Conservation (phyloP, 2,888 invertebrate genomes). For the Agrochola macilenta region DNA sequence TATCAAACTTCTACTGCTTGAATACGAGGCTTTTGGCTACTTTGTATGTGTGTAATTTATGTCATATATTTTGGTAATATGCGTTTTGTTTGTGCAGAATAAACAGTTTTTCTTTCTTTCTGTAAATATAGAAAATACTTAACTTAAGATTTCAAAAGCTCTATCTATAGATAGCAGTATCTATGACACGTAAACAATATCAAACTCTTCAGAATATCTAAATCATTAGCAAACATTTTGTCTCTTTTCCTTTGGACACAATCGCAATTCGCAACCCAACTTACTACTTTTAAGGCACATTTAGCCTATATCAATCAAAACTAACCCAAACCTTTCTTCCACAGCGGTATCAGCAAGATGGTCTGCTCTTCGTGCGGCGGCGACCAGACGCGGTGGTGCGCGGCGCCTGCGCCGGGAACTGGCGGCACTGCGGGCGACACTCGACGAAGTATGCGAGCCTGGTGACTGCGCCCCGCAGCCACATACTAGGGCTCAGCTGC, state of each 20-base stretch:
- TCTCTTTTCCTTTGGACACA: too few species aligned
- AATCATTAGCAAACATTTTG: too few species aligned
- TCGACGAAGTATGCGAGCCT: conserved; percentile 91
- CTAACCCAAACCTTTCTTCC: conserved; percentile 31
- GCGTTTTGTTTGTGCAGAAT: too few species aligned
- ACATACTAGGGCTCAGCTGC: conserved; percentile 87
- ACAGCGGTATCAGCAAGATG: conserved; percentile 88
- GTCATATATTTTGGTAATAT: too few species aligned
- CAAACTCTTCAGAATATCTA: neutral
- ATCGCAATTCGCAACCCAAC: too few species aligned
- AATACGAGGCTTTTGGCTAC: too few species aligned
- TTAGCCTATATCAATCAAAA: neutral
- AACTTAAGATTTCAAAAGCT: neutral
- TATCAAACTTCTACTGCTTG: too few species aligned
- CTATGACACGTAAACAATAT: neutral
- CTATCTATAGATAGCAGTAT: neutral
- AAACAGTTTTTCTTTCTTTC: too few species aligned
- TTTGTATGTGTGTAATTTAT: too few species aligned
- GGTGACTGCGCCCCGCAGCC: conserved; percentile 90
- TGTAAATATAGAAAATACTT: neutral
- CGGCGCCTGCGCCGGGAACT: conserved; percentile 91
- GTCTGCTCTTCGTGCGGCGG: conserved; percentile 87
- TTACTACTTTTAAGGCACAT: neutral
- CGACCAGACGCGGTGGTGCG: conserved; percentile 86
- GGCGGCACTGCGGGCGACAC: conserved; percentile 90